phyloP scores from a whole-genome alignment of 2,113 vertebrate genomes.

The Paratilapia polleni region DNA sequence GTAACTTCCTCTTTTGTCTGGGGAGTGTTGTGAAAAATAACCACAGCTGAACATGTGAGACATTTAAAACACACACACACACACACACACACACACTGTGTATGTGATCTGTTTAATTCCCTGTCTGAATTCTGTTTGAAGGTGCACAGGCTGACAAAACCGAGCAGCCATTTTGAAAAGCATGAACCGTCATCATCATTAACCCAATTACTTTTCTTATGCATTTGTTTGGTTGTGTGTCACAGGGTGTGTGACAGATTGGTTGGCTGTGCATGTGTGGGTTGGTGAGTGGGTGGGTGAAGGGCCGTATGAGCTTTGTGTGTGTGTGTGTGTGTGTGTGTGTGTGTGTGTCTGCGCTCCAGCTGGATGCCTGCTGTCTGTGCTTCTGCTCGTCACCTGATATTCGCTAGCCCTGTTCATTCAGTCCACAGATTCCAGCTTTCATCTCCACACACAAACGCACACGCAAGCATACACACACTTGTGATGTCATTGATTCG shows the following conservation, averaged over 20 bases:
- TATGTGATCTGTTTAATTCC: neutral
- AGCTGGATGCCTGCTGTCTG: constrained; percentile 28
- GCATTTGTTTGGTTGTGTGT: neutral
- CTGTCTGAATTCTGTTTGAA: constrained; percentile 1
- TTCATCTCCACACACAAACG: constrained; percentile 46
- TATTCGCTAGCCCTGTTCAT: constrained; percentile 39
- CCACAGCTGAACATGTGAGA: neutral
- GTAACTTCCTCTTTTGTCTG: too few relatives aligned
- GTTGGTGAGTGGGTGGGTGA: constrained; percentile 1
- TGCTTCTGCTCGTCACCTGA: constrained; percentile 56
- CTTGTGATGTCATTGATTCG: constrained; percentile 76
- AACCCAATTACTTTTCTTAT: constrained; percentile 22
- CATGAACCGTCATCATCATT: constrained; percentile 6
- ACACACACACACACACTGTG: neutral
- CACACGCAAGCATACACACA: neutral
- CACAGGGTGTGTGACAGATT: constrained; percentile 22
- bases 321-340: neutral
- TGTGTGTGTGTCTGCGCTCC: neutral
- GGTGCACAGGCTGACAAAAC: neutral
- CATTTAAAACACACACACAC: too few relatives aligned
- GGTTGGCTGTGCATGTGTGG: neutral
- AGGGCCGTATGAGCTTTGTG: constrained; percentile 1
- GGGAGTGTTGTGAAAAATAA: neutral
- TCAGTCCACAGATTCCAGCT: constrained; percentile 49
- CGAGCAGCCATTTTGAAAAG: constrained; percentile 9